Base-by-base conservation (phyloP, 2,888 invertebrate species). In the Anoncus sp. region DNA sequence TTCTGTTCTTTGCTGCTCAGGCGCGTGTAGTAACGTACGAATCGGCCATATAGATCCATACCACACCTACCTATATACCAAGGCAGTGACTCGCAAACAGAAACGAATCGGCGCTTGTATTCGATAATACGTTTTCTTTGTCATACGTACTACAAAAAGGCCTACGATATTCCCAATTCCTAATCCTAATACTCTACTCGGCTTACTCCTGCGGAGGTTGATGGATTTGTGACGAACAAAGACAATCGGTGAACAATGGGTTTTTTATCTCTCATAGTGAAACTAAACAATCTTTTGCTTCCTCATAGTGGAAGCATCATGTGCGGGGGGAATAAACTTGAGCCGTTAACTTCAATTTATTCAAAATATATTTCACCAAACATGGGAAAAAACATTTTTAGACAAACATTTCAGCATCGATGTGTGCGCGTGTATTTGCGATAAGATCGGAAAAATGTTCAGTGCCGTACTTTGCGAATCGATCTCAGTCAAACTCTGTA, bases 61-160 rank as follows among this genome's bases (percentile, higher is more conserved):
- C 22, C 47, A 20, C 18, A 53, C 20, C 10, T 12, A 38, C n/a
- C n/a, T n/a, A 45, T 18, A 24, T 47, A 47, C 18, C 47, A 24
- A 18, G 38, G 45, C 60, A 43, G 16, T 40, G 27, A 27, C 55
- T 49, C 47, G 47, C 60, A 66, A 66, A 62, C 60, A 69, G 65
- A 40, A 51, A 70, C 59, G 57, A 70, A 38, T 16, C 71, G 78
- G 70, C 53, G 78, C 62, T 74, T 78, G 60, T 66, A 53, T 55
- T 55, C 59, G 47, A 69, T 24, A 40, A 59, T 47, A 45, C 53
- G 38, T 72, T 55, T 78, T 55, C 77, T 78, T 74, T 70, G 70
- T 77, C 55, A 35, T 53, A 43, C 20, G 38, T 40, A 16, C n/a
- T 38, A 27, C 55, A 43, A 59, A 69, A 63, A 67, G 38, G 45